phyloP scores from a whole-genome alignment of 2,797 vertebrate genomes.

The Coccyzus lansbergi region DNA sequence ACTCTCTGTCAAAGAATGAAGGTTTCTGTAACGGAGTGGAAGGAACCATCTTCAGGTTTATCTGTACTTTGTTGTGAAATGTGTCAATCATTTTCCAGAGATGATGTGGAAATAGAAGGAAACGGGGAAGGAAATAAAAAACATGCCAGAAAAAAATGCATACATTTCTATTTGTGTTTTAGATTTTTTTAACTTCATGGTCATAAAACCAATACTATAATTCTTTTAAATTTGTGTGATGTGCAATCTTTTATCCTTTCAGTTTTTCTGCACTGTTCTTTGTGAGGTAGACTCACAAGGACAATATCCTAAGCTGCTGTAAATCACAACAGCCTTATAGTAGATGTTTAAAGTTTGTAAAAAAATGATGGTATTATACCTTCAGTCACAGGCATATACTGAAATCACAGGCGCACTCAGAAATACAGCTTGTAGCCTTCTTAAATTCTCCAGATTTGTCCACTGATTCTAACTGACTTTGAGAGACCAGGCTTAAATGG shows the following conservation, averaged over 20 bases:
- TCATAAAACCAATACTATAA: background rate
- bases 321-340: background rate
- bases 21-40: background rate
- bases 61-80: background rate
- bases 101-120: background rate
- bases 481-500: background rate
- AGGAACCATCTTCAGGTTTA: background rate
- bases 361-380: background rate
- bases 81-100: background rate
- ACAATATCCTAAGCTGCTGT: background rate
- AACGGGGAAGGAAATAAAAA: background rate
- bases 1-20: conserved; percentile 4
- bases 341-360: background rate
- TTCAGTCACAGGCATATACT: background rate
- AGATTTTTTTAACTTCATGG: background rate
- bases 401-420: background rate
- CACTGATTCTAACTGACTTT: background rate
- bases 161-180: background rate
- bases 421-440: background rate
- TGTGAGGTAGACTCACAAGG: background rate
- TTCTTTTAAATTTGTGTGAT: background rate
- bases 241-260: background rate
- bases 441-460: background rate
- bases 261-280: background rate
- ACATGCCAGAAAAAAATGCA: background rate